These are phyloP conservation scores for Cliona cf. orientalis DNA, from an alignment of 37 sponge, comb jelly and placozoan genomes.

Conservation along the genomic window DNA sequence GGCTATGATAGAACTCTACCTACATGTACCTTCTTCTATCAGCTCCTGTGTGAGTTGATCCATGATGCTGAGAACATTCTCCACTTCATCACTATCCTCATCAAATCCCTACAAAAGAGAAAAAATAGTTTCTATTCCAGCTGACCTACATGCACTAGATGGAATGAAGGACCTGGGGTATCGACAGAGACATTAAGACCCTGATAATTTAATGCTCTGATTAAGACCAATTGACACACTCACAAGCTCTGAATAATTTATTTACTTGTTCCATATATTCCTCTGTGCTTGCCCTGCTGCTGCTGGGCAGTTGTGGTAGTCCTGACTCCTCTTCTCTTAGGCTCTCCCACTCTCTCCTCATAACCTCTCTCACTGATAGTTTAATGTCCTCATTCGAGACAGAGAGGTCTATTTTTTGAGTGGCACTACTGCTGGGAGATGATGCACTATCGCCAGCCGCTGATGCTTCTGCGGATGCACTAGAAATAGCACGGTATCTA, in stretches of 20 bases:
- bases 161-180: neutral
- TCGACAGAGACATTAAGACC: no score
- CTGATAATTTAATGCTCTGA: no score
- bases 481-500: slow-evolving; percentile 8
- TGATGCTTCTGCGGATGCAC: neutral
- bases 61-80: slow-evolving; percentile 55
- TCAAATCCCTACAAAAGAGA: no score
- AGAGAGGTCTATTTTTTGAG: neutral
- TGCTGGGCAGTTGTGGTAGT: slow-evolving; percentile 31
- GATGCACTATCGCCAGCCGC: neutral
- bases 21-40: slow-evolving; percentile 56
- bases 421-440: neutral
- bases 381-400: neutral
- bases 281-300: slow-evolving; percentile 18
- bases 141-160: neutral
- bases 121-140: neutral
- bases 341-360: slow-evolving; percentile 74
- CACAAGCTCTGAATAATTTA: neutral
- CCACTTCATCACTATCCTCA: slow-evolving; percentile 50
- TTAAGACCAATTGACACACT: no score
- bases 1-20: neutral
- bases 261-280: neutral
- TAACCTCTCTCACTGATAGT: slow-evolving; percentile 39
- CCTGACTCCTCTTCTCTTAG: slow-evolving; percentile 35
- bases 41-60: slow-evolving; percentile 77